Base-by-base conservation (phyloP, 2,113 vertebrate genomes). In the Esox niger region DNA sequence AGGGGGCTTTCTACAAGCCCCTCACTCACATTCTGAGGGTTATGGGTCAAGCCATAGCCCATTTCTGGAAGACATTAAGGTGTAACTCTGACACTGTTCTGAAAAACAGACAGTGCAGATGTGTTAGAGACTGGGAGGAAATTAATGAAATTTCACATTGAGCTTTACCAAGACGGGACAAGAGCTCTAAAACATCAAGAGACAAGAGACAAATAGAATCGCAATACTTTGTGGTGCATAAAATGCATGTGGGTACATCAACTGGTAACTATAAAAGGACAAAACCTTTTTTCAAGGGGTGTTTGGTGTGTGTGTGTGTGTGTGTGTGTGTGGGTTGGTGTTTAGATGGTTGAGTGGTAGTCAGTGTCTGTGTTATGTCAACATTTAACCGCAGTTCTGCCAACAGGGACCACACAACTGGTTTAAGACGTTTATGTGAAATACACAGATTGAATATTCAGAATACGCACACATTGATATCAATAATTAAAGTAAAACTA, bases 1-100 rank as follows among this genome's bases (percentile, higher is more conserved):
- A 30, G 23, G 64, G 60, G 77, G 56, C 25, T 80, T 84, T 81
- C 82, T 70, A 78, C 70, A 69, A 82, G 73, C 52, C 21, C 25
- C 69, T 61, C 71, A 63, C 68, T 67, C 11, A 54, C 43, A 43
- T 65, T 47, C 4, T 43, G 60, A 13, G 46, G 68, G 35, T 63
- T 67, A 84, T 30, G 77, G 70, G 73, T 76, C 69, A 76, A 69
- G 32, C 77, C 21, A 67, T 65, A 69, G 47, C 20, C 17, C 17
- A 17, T 52, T n/a, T n/a, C 47, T 52, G 5, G n/a, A 52, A 52
- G n/a, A 35, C 21, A 33, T 56, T n/a, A 0, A 17, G 27, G 60
- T 29, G 9, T 29, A 32, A 59, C n/a, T 31, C 49, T 58, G 35
- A 58, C 15, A 57, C 27, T 27, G 38, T 43, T 43, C 15, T 1